Evolutionary conservation across 2,888 invertebrate species (phyloP).

Genomic region (Melinaea marsaeus): DNA sequence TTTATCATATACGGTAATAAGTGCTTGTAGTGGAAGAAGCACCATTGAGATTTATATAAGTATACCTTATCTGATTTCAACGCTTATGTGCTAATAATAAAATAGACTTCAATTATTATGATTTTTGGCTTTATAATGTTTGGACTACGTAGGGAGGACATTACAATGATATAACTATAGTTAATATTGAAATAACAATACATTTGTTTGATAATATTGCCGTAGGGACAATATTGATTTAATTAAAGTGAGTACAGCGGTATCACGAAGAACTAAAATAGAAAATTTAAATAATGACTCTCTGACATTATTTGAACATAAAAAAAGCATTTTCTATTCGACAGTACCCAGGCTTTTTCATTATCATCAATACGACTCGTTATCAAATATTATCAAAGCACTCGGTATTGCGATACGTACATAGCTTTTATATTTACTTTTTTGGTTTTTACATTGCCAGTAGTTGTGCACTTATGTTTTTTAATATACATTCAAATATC

Average conservation of each 20-base stretch:
- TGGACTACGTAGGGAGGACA: too few species aligned
- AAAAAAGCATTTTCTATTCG: slow-evolving; percentile 24
- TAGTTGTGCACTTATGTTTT: neutral
- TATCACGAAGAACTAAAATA: too few species aligned
- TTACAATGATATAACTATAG: too few species aligned
- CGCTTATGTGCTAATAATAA: neutral
- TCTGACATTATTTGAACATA: too few species aligned
- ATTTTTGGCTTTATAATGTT: too few species aligned
- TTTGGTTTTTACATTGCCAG: slow-evolving; percentile 14
- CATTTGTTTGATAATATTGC: too few species aligned
- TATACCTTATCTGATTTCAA: neutral
- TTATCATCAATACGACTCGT: slow-evolving; percentile 20
- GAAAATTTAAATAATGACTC: neutral
- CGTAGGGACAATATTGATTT: too few species aligned
- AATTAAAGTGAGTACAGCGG: too few species aligned
- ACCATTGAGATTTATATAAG: neutral
- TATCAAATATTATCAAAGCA: slow-evolving; percentile 40
- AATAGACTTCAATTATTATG: too few species aligned
- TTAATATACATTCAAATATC: neutral
- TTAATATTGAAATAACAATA: too few species aligned
- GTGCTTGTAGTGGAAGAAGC: neutral
- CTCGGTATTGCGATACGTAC: slow-evolving; percentile 39
- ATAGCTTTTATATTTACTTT: slow-evolving; percentile 36
- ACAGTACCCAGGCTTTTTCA: slow-evolving; percentile 38
- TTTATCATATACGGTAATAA: neutral